Conservation (phyloP, 2,888 invertebrate genomes). For the Iselma pallidipennis region DNA sequence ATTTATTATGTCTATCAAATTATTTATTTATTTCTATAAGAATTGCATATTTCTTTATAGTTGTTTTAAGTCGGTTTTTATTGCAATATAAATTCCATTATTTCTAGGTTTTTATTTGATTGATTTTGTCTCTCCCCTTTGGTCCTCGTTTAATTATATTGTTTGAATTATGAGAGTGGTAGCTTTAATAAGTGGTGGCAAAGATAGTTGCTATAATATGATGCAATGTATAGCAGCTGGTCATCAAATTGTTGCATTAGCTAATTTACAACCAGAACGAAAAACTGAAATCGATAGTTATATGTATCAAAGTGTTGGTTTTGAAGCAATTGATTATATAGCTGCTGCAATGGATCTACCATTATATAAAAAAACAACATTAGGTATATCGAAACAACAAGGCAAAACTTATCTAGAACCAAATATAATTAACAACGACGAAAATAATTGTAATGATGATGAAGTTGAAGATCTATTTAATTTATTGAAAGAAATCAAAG, state of each 20-base stretch:
- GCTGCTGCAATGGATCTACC: conserved; percentile 94
- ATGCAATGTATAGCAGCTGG: conserved; percentile 96
- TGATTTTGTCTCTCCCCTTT: not conserved
- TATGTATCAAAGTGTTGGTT: conserved; percentile 99
- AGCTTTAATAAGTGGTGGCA: conserved; percentile 94
- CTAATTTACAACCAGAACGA: conserved; percentile 87
- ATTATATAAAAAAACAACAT: conserved; percentile 81
- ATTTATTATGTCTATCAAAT: too few species aligned
- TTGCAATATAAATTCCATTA: too few species aligned
- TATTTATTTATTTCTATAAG: too few species aligned
- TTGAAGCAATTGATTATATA: conserved; percentile 89
- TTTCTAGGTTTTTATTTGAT: too few species aligned
- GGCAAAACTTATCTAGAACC: conserved; percentile 75
- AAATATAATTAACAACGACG: conserved; percentile 50
- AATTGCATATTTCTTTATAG: too few species aligned
- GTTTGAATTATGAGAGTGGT: conserved; percentile 76
- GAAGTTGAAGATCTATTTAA: conserved; percentile 97
- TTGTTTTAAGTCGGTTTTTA: too few species aligned
- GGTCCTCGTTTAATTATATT: not conserved
- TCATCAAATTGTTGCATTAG: conserved; percentile 93
- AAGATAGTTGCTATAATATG: conserved; percentile 99
- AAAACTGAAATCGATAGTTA: conserved; percentile 73
- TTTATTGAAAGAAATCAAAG: conserved; percentile 76
- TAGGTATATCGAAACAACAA: conserved; percentile 80
- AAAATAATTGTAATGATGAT: conserved; percentile 59